These are phyloP conservation scores for Lissocephala sabroskyi DNA, from an alignment of 2,888 invertebrate genomes.

Conservation along the genomic window DNA sequence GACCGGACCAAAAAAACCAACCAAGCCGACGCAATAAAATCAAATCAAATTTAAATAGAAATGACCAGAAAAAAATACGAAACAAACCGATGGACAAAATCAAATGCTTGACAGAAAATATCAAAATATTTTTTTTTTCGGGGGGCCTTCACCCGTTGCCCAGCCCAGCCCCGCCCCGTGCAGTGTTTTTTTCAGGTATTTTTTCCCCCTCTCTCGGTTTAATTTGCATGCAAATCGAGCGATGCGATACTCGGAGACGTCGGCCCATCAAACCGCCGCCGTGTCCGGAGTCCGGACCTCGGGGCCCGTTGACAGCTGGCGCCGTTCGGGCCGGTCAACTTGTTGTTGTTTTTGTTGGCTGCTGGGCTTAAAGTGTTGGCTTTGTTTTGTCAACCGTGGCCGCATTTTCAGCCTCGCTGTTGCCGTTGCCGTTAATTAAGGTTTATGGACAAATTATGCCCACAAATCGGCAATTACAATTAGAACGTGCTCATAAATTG, in stretches of 20 bases:
- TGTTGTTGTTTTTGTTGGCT: too few relatives aligned
- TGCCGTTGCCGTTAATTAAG: constrained; percentile 60
- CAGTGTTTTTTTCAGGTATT: neutral
- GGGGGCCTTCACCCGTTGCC: too few relatives aligned
- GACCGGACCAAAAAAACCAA: constrained; percentile 18
- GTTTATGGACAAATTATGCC: constrained; percentile 65
- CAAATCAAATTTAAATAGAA: constrained; percentile 41
- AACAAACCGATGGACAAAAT: constrained; percentile 24
- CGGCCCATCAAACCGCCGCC: constrained; percentile 1
- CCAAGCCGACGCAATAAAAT: constrained; percentile 35
- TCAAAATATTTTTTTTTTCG: constrained; percentile 1
- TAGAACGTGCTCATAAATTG: constrained; percentile 61
- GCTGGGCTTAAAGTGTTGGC: constrained; percentile 62
- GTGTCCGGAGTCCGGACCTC: constrained; percentile 1
- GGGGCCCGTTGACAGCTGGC: neutral
- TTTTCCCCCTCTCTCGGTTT: constrained; percentile 8
- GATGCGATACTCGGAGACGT: neutral
- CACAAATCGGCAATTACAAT: constrained; percentile 65
- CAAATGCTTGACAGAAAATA: constrained; percentile 13
- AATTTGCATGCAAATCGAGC: constrained; percentile 54
- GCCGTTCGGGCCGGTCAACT: neutral
- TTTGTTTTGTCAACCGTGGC: constrained; percentile 57
- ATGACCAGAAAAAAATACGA: constrained; percentile 29
- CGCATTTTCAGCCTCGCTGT: too few relatives aligned
- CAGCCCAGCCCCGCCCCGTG: too few relatives aligned